phyloP scores from a whole-genome alignment of 2,797 vertebrate genomes.

The Falco rusticolus region DNA sequence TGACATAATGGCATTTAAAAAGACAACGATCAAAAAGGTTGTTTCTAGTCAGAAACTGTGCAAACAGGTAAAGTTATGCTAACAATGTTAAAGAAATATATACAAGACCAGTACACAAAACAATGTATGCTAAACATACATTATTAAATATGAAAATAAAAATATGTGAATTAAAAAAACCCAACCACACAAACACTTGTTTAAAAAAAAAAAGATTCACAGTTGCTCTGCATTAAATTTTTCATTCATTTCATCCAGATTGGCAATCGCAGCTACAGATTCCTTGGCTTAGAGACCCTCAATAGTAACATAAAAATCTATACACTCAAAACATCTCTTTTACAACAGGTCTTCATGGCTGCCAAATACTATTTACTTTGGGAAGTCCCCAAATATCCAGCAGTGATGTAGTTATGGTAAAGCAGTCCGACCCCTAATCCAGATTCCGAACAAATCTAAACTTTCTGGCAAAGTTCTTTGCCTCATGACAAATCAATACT shows the following conservation, averaged over 20 bases:
- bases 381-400: background rate
- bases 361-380: background rate
- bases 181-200: accelerated
- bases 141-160: background rate
- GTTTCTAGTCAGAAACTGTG: background rate
- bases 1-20: background rate
- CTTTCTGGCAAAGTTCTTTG: background rate
- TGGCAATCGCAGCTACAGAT: background rate
- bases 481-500: background rate
- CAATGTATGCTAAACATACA: background rate
- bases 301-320: background rate
- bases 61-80: background rate
- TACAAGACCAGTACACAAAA: background rate
- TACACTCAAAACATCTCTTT: background rate
- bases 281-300: background rate
- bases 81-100: background rate
- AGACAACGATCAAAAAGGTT: background rate
- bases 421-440: background rate
- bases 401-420: background rate
- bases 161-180: background rate
- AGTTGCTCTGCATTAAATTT: background rate
- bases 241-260: background rate
- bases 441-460: background rate
- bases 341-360: background rate
- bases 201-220: background rate